phyloP scores from a whole-genome alignment of 2,797 vertebrate species.

The Coluber constrictor region DNA sequence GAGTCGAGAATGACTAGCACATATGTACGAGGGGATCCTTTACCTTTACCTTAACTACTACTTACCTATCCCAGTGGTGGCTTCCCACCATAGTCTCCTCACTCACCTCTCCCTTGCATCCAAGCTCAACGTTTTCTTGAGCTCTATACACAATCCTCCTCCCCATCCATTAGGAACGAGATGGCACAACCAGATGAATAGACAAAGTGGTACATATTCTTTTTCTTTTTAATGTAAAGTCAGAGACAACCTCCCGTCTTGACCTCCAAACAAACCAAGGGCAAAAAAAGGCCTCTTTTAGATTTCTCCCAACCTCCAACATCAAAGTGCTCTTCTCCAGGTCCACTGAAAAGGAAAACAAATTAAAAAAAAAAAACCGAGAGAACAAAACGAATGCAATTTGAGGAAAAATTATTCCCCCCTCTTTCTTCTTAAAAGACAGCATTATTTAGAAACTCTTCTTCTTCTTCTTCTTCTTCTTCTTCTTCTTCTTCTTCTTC shows the following conservation, averaged over 20 bases:
- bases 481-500: background rate
- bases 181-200: conserved; percentile 69
- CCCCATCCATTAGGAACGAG: conserved; percentile 54
- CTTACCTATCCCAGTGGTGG: background rate
- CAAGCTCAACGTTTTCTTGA: background rate
- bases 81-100: background rate
- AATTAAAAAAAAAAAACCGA: background rate
- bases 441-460: background rate
- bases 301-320: conserved; percentile 39
- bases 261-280: conserved; percentile 57
- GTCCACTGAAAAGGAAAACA: conserved; percentile 57
- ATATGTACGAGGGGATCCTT: too few species aligned
- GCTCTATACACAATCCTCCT: background rate
- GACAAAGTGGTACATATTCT: conserved; percentile 73
- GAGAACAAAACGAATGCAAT: conserved; percentile 51
- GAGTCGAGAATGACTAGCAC: too few species aligned
- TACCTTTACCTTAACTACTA: too few species aligned
- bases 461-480: background rate
- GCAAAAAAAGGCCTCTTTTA: conserved; percentile 39
- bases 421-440: conserved; percentile 30
- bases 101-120: background rate
- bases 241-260: conserved; percentile 68
- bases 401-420: conserved; percentile 27
- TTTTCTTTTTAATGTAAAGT: conserved; percentile 74
- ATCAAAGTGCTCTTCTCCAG: conserved; percentile 50